Percentiles rank a stretch among this genome's conserved stretches.
phyloP scores from a whole-genome alignment of 2,797 vertebrate species.

The Spea hammondii region DNA sequence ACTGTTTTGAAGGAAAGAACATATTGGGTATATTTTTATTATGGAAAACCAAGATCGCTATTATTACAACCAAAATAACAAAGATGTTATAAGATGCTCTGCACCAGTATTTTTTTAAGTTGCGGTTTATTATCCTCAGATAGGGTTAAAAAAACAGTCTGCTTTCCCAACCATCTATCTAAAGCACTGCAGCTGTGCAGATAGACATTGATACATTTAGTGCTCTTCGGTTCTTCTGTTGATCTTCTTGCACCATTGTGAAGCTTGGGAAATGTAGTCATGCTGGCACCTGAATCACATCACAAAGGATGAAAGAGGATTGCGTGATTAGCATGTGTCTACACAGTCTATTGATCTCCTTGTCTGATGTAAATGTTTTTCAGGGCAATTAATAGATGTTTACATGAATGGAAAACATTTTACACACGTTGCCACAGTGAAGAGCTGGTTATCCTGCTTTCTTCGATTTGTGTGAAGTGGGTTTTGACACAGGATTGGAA shows the following conservation, averaged over 20 bases:
- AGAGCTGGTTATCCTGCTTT: slow-evolving; percentile 19
- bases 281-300: slow-evolving; percentile 45
- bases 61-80: no score
- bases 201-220: slow-evolving; percentile 41
- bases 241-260: slow-evolving; percentile 28
- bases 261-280: slow-evolving; percentile 40
- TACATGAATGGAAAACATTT: slow-evolving; percentile 50
- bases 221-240: slow-evolving; percentile 33
- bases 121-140: not conserved
- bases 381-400: slow-evolving; percentile 50
- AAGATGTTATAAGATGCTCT: no score
- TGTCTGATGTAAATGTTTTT: slow-evolving; percentile 49
- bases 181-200: slow-evolving; percentile 25
- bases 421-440: slow-evolving; percentile 33
- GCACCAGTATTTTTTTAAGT: no score
- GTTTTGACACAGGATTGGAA: slow-evolving; percentile 38
- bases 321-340: slow-evolving; percentile 45
- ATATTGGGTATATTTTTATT: no score
- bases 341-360: slow-evolving; percentile 42
- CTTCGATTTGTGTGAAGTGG: slow-evolving; percentile 36
- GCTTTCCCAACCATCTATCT: slow-evolving; percentile 4
- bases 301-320: slow-evolving; percentile 48
- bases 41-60: no score
- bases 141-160: slow-evolving; percentile 21
- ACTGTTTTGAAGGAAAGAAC: no score